A percentile compares a stretch with the other conserved stretches of the same genome.
phyloP scores from a whole-genome alignment of 2,113 vertebrate genomes.

The Capricornis sumatraensis region DNA sequence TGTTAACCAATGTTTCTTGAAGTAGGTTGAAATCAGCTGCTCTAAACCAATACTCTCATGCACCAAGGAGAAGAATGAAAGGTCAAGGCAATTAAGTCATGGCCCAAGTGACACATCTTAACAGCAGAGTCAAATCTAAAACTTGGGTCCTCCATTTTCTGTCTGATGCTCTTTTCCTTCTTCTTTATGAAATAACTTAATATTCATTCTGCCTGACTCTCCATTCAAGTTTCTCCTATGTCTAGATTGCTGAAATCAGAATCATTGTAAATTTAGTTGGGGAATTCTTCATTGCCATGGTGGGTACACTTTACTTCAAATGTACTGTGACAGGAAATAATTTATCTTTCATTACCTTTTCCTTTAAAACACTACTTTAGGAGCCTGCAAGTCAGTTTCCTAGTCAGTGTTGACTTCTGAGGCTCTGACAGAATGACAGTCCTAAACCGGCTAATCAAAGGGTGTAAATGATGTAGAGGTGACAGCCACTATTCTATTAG shows the following conservation, averaged over 20 bases:
- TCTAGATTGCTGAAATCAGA: background rate
- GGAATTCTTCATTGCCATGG: background rate
- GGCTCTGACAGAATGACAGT: constrained; percentile 26
- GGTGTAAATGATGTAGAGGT: constrained; percentile 3
- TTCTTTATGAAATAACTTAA: background rate
- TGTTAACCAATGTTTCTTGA: background rate
- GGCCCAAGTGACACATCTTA: background rate
- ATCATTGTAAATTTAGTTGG: background rate
- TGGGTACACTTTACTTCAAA: background rate
- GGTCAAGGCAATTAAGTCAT: background rate
- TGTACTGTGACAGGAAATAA: background rate
- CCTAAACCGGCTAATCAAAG: constrained; percentile 21
- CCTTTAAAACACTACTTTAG: background rate
- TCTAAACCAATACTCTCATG: background rate
- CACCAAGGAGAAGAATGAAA: background rate
- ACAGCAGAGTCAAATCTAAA: background rate
- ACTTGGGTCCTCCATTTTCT: background rate
- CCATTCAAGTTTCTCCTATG: background rate
- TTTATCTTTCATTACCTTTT: constrained; percentile 21
- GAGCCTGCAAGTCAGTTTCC: background rate
- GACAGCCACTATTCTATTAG: background rate
- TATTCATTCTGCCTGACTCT: background rate
- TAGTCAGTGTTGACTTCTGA: background rate
- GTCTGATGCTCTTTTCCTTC: background rate
- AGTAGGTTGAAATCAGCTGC: background rate